Evolutionary conservation across 2,888 invertebrate genomes (phyloP).

Genomic region (Epinotia demarniana): DNA sequence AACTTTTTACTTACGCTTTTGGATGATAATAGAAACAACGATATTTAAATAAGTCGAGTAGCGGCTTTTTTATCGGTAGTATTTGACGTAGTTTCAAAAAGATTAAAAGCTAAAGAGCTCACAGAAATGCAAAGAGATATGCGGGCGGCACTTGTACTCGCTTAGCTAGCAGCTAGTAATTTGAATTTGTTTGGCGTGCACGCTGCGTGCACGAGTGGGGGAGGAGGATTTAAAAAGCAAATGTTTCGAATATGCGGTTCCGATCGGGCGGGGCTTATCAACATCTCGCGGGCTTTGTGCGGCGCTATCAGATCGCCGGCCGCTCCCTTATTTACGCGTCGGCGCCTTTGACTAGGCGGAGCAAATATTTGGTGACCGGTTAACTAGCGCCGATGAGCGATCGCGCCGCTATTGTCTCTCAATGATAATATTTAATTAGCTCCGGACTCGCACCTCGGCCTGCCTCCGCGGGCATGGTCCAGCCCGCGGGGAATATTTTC

Average conservation of each 20-base stretch:
- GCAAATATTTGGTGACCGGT: conserved; percentile 81
- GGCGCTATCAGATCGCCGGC: conserved; percentile 70
- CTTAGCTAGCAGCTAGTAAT: conserved; percentile 33
- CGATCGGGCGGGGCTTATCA: conserved; percentile 70
- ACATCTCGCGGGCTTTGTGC: conserved; percentile 72
- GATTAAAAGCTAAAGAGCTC: conserved; percentile 16
- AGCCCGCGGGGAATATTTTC: conserved; percentile 66
- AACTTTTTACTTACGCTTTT: conserved; percentile 5
- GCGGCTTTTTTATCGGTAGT: neutral
- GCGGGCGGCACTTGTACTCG: conserved; percentile 16
- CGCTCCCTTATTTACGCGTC: conserved; percentile 71
- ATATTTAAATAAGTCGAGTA: conserved; percentile 15
- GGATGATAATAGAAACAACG: conserved; percentile 15
- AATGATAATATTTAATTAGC: conserved; percentile 84
- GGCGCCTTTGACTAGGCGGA: conserved; percentile 76
- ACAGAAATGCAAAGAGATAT: conserved; percentile 4
- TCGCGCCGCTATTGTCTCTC: conserved; percentile 76
- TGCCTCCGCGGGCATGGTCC: conserved; percentile 64
- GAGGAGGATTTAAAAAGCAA: conserved; percentile 59
- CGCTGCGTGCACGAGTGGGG: conserved; percentile 19
- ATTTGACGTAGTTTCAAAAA: conserved; percentile 4
- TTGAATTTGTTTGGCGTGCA: conserved; percentile 37
- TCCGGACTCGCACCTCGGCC: conserved; percentile 77
- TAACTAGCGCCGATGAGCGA: conserved; percentile 79
- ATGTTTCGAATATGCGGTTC: conserved; percentile 61